Conservation (phyloP, 2,113 vertebrate genomes). For the Erpornis zantholeuca region DNA sequence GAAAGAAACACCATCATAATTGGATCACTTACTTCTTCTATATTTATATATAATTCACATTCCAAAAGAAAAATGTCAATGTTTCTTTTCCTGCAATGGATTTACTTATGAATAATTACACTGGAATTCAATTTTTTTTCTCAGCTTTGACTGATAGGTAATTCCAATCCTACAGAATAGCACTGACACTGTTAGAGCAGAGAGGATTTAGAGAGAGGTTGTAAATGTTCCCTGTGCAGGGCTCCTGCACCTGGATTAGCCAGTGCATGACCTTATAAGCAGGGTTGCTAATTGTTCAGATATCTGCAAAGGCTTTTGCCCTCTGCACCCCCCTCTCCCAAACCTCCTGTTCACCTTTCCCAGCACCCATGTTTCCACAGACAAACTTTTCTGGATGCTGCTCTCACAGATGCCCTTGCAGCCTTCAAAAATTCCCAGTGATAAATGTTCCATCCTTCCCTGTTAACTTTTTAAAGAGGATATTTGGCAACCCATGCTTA, state of each 20-base stretch:
- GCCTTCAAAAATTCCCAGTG: background rate
- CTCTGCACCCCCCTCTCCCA: background rate
- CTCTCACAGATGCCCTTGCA: background rate
- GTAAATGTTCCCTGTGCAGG: constrained; percentile 22
- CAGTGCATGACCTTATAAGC: constrained; percentile 30
- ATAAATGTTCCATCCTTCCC: background rate
- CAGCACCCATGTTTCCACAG: background rate
- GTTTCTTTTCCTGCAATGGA: constrained; percentile 42
- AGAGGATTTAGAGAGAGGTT: constrained; percentile 47
- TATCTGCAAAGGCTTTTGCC: background rate
- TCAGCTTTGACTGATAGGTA: constrained; percentile 38
- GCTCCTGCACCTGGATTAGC: constrained; percentile 32
- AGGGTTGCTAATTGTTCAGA: constrained; percentile 30
- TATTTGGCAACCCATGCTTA: constrained; percentile 25
- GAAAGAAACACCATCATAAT: constrained; percentile 48
- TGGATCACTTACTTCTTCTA: constrained; percentile 54
- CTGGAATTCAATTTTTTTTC: constrained; percentile 39
- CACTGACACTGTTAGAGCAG: constrained; percentile 2
- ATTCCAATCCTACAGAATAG: constrained; percentile 63
- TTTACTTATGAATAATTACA: constrained; percentile 66
- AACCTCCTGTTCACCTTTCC: background rate
- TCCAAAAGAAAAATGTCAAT: constrained; percentile 37
- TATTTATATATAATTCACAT: constrained; percentile 60
- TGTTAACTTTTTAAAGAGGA: background rate
- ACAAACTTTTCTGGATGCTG: background rate